Evolutionary conservation across 1,140 invertebrate genomes (phyloP).

Genomic region (Chrysopa pallens): DNA sequence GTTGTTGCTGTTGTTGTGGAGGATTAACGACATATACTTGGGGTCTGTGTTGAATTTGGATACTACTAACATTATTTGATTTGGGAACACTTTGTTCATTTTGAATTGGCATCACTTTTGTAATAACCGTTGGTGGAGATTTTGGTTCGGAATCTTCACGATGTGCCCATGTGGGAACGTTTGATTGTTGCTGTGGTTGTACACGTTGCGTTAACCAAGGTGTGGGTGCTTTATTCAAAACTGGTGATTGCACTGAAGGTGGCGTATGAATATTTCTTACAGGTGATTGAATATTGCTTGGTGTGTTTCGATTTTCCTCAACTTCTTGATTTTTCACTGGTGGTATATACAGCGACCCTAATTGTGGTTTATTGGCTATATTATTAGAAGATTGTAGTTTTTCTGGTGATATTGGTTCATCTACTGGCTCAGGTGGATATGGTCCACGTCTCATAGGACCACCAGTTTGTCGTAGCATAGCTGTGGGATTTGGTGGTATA

Average conservation of each 20-base stretch:
- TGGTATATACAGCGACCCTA: constrained; percentile 20
- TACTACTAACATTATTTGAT: constrained; percentile 11
- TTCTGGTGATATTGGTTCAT: neutral
- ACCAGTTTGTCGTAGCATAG: constrained; percentile 25
- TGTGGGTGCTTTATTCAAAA: constrained; percentile 18
- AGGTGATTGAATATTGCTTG: neutral
- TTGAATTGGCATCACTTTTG: constrained; percentile 28
- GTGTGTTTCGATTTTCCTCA: neutral
- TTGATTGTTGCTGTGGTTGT: constrained; percentile 9
- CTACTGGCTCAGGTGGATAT: constrained; percentile 9
- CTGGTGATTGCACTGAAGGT: constrained; percentile 19
- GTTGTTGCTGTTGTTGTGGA: constrained; percentile 9
- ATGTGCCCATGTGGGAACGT: neutral
- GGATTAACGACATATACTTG: constrained; percentile 5
- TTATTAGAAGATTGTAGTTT: neutral
- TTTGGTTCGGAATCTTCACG: neutral
- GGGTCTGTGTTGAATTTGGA: constrained; percentile 6
- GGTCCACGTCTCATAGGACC: constrained; percentile 21
- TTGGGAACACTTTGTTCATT: constrained; percentile 19
- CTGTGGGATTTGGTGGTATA: constrained; percentile 46
- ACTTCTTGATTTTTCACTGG: constrained; percentile 14
- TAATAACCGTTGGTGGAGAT: constrained; percentile 3
- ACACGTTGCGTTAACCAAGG: constrained; percentile 17
- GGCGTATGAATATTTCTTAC: constrained; percentile 13
- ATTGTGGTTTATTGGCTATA: constrained; percentile 9